phyloP scores from a whole-genome alignment of 2,888 invertebrate species.

The Thereva nobilitata region DNA sequence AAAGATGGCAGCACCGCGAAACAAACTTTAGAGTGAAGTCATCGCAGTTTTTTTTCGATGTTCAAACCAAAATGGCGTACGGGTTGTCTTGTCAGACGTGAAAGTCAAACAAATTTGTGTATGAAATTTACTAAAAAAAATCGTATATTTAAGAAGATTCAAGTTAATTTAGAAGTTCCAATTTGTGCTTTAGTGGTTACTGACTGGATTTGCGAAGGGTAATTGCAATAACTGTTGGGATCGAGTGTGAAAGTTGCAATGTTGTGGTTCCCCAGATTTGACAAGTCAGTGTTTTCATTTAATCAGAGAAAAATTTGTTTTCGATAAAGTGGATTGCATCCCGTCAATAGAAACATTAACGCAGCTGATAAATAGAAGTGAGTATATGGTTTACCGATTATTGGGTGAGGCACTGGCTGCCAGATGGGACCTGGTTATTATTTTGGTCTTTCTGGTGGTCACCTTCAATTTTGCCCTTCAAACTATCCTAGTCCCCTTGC shows the following conservation, averaged over 20 bases:
- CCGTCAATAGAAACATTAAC: too few species aligned
- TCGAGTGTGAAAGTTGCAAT: constrained; percentile 36
- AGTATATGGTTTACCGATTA: too few species aligned
- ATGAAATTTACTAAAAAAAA: neutral
- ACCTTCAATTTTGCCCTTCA: too few species aligned
- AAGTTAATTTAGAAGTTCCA: too few species aligned
- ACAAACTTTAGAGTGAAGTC: neutral
- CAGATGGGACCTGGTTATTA: too few species aligned
- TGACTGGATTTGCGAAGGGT: neutral
- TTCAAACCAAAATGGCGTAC: constrained; percentile 35
- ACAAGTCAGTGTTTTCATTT: constrained; percentile 37
- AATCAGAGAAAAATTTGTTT: constrained; percentile 1
- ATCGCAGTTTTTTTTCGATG: constrained; percentile 8
- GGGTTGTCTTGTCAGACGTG: constrained; percentile 35
- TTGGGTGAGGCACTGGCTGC: too few species aligned
- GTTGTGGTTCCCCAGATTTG: constrained; percentile 38
- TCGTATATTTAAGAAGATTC: too few species aligned
- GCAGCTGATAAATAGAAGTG: too few species aligned
- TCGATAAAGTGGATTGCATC: neutral
- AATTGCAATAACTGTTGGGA: neutral
- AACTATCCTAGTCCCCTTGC: too few species aligned
- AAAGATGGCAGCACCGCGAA: neutral
- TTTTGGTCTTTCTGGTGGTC: too few species aligned
- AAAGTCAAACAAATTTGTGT: constrained; percentile 15
- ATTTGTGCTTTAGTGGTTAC: too few species aligned